Percentiles rank a stretch among this genome's conserved stretches.
phyloP scores from a whole-genome alignment of 2,797 vertebrate species.

The Phaenicophaeus curvirostris region DNA sequence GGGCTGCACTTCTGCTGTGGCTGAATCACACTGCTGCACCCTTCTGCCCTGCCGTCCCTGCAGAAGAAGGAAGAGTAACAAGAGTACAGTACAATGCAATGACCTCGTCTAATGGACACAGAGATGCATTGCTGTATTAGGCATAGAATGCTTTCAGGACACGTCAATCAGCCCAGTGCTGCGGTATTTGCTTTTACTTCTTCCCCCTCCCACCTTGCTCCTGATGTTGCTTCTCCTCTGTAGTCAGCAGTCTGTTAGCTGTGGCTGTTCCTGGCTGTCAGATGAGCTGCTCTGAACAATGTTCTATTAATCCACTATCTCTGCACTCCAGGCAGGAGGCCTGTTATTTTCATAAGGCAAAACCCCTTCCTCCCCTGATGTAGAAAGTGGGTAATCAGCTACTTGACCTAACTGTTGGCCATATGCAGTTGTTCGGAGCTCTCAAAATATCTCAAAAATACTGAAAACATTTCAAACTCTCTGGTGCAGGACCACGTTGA shows the following conservation, averaged over 20 bases:
- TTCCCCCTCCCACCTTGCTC: background rate
- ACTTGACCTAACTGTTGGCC: background rate
- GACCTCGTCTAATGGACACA: background rate
- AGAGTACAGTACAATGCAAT: background rate
- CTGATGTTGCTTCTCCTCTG: background rate
- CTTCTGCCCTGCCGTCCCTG: background rate
- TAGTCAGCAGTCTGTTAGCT: background rate
- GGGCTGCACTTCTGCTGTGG: background rate
- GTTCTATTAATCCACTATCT: background rate
- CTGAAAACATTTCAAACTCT: background rate
- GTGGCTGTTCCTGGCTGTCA: background rate
- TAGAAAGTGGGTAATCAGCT: background rate
- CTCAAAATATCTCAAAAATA: background rate
- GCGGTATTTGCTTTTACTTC: background rate
- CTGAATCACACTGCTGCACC: background rate
- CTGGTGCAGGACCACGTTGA: background rate
- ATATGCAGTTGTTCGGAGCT: background rate
- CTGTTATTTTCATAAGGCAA: background rate
- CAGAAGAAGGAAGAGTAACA: background rate
- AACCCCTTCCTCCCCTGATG: background rate
- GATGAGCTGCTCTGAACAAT: background rate
- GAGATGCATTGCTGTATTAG: background rate
- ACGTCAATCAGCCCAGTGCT: background rate
- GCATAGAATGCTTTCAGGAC: background rate
- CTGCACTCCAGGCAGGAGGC: background rate